Evolutionary conservation across 2,888 invertebrate species (phyloP), one percentile per base, ranked within the genome.

Genomic region (Chelonus formosanus): DNA sequence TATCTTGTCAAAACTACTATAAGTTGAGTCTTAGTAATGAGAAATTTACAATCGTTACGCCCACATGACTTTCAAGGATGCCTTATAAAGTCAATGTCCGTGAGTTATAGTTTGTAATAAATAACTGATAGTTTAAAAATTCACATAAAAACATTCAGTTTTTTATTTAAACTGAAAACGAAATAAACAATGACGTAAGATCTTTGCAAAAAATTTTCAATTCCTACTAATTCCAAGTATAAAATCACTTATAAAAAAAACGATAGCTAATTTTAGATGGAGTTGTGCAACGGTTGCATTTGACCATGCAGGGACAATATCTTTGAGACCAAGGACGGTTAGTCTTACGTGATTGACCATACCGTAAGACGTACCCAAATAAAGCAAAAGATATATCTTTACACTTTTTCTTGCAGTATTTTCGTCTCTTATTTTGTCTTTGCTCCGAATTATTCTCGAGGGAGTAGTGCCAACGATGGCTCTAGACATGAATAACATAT

Each of bases 51-150:
- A 69, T 75, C 75, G 80, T 80, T 73, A 78, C 75, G 82, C 78
- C 78, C 75, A 75, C 75, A 67, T 76, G 76, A 71, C 74, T 80
- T 79, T 80, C 80, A 79, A 82, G 82, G 82, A 77, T 79, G 74
- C 70, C 73, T 73, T 74, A 75, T 76, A 73, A 75, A 80, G 81
- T 82, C 81, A 80, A 80, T 71, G 80, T 67, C 78, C 80, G 77
- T 70, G 10, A 59, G 52, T 65, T 52, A 65, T 6, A 34, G 57
- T 60, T 50, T 44, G 40, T 32, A 53, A 47, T n/a, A 40, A 63
- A 56, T 65, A 53, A 55, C 7, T 10, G 40, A 40, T 40, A 40
- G 10, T 48, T 10, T 7, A 40, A 40, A 40, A 40, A 40, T 40
- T 40, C 40, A 40, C 2, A 40, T 40, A 40, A 40, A 40, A 40